Evolutionary conservation across 2,797 vertebrate species (phyloP).

Genomic region (Artibeus lituratus): DNA sequence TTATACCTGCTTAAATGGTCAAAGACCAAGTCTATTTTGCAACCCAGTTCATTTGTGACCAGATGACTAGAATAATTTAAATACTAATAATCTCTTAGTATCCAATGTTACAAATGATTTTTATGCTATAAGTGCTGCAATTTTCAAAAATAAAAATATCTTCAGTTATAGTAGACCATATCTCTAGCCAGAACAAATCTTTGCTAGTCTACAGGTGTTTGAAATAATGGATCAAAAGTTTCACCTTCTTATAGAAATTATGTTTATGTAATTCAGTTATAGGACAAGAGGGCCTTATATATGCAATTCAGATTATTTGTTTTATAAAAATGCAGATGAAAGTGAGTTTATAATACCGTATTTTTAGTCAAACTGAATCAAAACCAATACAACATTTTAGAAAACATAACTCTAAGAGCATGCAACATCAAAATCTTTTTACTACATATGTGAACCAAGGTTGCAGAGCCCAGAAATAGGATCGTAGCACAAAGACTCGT

Average conservation of each 20-base stretch:
- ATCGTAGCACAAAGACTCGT: background rate
- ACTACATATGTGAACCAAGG: constrained; percentile 24
- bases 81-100: constrained; percentile 73
- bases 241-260: background rate
- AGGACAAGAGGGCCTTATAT: background rate
- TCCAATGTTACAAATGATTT: constrained; percentile 73
- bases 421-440: constrained; percentile 47
- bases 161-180: constrained; percentile 12
- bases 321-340: background rate
- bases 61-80: constrained; percentile 77
- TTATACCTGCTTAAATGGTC: background rate
- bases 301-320: constrained; percentile 16
- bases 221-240: background rate
- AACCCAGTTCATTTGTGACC: constrained; percentile 26
- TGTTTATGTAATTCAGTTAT: background rate
- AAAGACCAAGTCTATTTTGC: constrained; percentile 32
- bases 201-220: constrained; percentile 40
- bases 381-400: constrained; percentile 44
- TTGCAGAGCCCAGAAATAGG: constrained; percentile 1
- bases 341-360: constrained; percentile 38
- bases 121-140: constrained; percentile 68
- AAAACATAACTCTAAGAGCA: constrained; percentile 62
- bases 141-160: constrained; percentile 32
- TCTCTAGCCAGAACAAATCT: constrained; percentile 36
- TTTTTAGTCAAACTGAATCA: constrained; percentile 60